Conservation (phyloP, 2,888 invertebrate genomes). For the Cenopis cana region DNA sequence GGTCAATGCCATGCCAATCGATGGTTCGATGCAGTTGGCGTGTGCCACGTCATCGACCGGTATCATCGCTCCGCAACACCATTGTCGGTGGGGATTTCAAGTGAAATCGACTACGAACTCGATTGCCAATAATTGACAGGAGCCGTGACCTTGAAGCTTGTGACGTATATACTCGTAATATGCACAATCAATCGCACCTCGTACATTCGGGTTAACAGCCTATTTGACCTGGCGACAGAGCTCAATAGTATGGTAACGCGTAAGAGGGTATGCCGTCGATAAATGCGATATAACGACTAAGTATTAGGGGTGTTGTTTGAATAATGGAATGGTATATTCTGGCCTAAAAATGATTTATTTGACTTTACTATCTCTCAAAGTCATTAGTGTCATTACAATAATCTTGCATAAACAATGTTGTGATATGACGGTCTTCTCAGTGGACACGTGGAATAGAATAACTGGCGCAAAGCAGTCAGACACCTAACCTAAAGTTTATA, state of each 20-base stretch:
- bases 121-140: constrained; percentile 48
- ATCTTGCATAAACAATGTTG: not conserved
- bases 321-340: not conserved
- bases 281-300: constrained; percentile 5
- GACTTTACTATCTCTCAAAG: not conserved
- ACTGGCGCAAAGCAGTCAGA: not conserved
- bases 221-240: constrained; percentile 37
- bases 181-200: constrained; percentile 32
- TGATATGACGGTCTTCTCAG: too few relatives aligned
- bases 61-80: not conserved
- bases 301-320: not conserved
- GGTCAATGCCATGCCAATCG: constrained; percentile 69
- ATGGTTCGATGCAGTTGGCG: constrained; percentile 52
- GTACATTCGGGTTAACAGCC: constrained; percentile 42
- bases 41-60: constrained; percentile 42
- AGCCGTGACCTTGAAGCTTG: constrained; percentile 50
- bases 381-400: not conserved
- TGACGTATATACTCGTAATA: constrained; percentile 19
- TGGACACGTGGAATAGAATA: too few relatives aligned
- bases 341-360: not conserved
- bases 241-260: constrained; percentile 11
- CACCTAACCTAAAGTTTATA: not conserved
- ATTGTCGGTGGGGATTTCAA: not conserved
- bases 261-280: constrained; percentile 7
- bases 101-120: constrained; percentile 17